Evolutionary conservation across 2,113 vertebrate species (phyloP), one percentile per base, ranked within the genome.

Genomic region (Carollia perspicillata): DNA sequence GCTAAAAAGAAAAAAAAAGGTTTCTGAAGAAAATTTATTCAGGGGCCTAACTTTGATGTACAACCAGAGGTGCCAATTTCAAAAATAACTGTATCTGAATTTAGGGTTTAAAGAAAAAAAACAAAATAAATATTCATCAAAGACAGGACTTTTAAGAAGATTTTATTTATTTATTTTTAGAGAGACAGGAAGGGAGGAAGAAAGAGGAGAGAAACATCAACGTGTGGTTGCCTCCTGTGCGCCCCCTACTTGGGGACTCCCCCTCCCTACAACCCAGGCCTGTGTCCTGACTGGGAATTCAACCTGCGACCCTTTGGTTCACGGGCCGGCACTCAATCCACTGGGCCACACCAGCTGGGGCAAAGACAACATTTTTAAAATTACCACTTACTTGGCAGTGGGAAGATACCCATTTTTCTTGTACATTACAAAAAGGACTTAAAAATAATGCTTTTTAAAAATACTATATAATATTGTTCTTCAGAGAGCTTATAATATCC

Each of bases 21-120:
- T 58, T 79, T 71, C 35, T 71, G 37, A 65, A 95, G 47, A 68
- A 84, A 75, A 40, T 47, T n/a, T 93, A 95, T 69, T 93, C 44
- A 87, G 30, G 66, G 20, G 65, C 1, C 30, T 75, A 86, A 93
- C 66, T 94, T 33, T 79, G 42, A 65, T 89, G 40, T 35, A 17
- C 12, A 66, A 93, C 22, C 60, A 90, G 74, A 75, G 11, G 71
- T 71, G 69, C 26, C 53, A 75, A 66, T 75, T 40, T 74, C n/a
- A 91, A 72, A 90, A 83, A 60, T 83, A 72, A 83, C 37, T 77
- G 17, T 42, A 53, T 47, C 16, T n/a, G 12, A 40, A 66, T 65
- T 89, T n/a, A 93, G 42, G 2, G 22, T 65, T 68, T 72, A 9
- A 11, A 22, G 5, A 26, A 71, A 12, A 71, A 11, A 28, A 58